Percentiles rank a stretch among this genome's conserved stretches.
Evolutionary conservation across 2,113 vertebrate genomes (phyloP).

Genomic region (Picathartes gymnocephalus): DNA sequence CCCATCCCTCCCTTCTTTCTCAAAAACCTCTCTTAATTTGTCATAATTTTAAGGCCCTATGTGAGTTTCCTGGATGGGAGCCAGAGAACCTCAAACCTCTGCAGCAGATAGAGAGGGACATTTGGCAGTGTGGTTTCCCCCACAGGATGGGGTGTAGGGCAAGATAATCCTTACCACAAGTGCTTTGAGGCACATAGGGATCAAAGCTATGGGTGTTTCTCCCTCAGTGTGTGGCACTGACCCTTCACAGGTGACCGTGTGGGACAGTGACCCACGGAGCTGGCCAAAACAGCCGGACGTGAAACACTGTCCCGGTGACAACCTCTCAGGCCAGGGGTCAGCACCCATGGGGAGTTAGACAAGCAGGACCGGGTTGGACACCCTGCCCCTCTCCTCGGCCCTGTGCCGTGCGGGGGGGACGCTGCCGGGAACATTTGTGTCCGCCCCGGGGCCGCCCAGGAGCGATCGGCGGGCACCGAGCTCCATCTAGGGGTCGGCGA

Average conservation of each 20-base stretch:
- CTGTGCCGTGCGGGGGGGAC: rapidly evolving
- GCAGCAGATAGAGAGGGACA: rapidly evolving
- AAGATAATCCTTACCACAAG: not conserved
- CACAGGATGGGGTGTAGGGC: not conserved
- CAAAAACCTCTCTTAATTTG: not conserved
- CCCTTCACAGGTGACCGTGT: not conserved
- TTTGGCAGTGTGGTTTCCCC: not conserved
- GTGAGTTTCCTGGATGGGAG: not conserved
- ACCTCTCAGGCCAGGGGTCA: not conserved
- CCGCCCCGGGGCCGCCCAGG: not conserved
- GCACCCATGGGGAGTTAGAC: not conserved
- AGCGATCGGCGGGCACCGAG: not conserved
- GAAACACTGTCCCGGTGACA: not conserved
- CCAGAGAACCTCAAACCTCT: not conserved
- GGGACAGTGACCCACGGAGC: rapidly evolving
- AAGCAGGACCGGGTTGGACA: rapidly evolving
- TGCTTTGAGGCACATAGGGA: not conserved
- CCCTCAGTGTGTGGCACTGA: rapidly evolving
- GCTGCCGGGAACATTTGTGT: not conserved
- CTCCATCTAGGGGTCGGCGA: slow-evolving; percentile 42
- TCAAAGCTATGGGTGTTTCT: not conserved
- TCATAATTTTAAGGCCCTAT: not conserved
- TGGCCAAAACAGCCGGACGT: not conserved
- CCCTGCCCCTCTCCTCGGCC: too few relatives aligned
- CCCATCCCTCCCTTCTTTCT: rapidly evolving